Base-by-base conservation (phyloP, 1,140 invertebrate species). In the Acromyrmex charruanus region DNA sequence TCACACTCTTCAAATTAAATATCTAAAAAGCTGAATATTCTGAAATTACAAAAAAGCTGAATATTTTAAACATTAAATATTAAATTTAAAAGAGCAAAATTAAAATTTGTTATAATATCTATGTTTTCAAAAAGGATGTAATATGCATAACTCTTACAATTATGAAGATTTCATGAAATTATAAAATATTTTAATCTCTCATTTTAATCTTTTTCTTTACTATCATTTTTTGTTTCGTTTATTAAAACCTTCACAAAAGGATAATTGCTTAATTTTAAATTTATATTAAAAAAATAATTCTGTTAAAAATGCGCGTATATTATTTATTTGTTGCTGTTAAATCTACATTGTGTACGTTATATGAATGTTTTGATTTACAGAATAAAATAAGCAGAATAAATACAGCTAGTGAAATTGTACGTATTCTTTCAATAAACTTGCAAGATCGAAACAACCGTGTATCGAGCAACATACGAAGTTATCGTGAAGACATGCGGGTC, bases 401-500 rank as follows among this genome's bases (percentile, higher is more conserved):
- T 35, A 35, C 35, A 39, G 35, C 35, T 39, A 79, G 21, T 21
- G 25, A 68, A 80, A 35, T 35, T 69, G 14, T 25, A 10, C 63
- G n/a, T 35, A 9, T 80, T 18, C 51, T 81, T 31, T 0, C 10
- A 75, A 49, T 72, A 31, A 74, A 58, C 59, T 75, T 84, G 18
- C 14, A 4, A 59, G 25, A 21, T 53, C 18, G 51, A 49, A 49
- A 39, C 44, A 14, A 35, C 10, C 3, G 6, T 72, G 39, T 39
- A 61, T n/a, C n/a, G 12, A 16, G 21, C 7, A 18, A 49, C 4
- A 61, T 74, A 21, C 68, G 2, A 74, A 74, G n/a, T 84, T 84
- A 75, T 84, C 69, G n/a, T 14, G 4, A 61, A 84, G 18, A 72
- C 28, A 84, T 84, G 49, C 39, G 25, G n/a, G 39, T 31, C 18